Percentiles rank a stretch among this genome's conserved stretches.
These are phyloP conservation scores for Xenus cinereus DNA, from an alignment of 2,113 vertebrate genomes.

Conservation along the genomic window DNA sequence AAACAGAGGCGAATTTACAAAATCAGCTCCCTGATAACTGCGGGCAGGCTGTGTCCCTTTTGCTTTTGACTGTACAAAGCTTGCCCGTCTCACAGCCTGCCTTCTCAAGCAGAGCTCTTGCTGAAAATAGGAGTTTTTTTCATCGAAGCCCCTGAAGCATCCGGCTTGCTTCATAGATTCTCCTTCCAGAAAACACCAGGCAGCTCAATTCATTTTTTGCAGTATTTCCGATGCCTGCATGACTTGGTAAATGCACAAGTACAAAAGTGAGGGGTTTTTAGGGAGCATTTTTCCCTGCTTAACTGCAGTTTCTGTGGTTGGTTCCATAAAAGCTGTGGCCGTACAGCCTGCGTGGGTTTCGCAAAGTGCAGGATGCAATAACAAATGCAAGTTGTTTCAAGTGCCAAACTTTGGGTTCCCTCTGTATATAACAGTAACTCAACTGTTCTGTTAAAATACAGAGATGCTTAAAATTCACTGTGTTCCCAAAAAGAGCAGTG, in stretches of 20 bases:
- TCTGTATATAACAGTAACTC: background rate
- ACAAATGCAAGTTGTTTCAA: constrained; percentile 51
- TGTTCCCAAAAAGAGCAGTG: constrained; percentile 21
- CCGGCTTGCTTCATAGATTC: background rate
- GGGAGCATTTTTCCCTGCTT: background rate
- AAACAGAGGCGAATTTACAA: background rate
- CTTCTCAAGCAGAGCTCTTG: background rate
- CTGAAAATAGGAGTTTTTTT: background rate
- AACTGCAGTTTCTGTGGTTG: background rate
- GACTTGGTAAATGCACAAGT: background rate
- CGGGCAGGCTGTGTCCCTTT: background rate
- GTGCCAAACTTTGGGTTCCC: constrained; percentile 71
- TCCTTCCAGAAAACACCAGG: background rate
- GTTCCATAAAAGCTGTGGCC: background rate
- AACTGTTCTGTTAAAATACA: background rate
- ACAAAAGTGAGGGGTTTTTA: background rate
- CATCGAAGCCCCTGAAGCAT: background rate
- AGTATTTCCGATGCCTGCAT: constrained; percentile 6
- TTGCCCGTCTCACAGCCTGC: background rate
- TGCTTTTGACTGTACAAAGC: background rate
- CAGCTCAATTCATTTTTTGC: background rate
- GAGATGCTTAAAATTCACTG: constrained; percentile 54
- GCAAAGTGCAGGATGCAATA: constrained; percentile 62
- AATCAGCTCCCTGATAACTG: background rate
- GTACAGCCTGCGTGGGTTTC: background rate